phyloP scores from a whole-genome alignment of 2,113 vertebrate genomes.

The Erpornis zantholeuca region DNA sequence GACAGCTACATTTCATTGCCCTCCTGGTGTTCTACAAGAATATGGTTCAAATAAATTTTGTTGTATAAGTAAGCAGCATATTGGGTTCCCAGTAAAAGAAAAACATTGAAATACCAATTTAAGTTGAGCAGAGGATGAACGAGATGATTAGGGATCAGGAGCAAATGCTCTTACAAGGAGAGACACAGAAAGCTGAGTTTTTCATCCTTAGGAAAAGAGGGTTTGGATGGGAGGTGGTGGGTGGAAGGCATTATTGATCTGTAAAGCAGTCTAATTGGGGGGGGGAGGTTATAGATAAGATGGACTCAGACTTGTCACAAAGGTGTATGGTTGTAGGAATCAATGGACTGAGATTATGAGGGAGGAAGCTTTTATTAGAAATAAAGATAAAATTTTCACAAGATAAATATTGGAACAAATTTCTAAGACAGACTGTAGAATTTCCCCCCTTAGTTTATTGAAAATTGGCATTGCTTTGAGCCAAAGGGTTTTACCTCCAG shows the following conservation, averaged over 20 bases:
- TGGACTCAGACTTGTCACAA: background rate
- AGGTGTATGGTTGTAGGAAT: background rate
- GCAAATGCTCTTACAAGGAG: background rate
- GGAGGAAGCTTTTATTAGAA: background rate
- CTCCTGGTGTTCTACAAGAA: background rate
- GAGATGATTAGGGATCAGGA: background rate
- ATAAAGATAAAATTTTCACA: background rate
- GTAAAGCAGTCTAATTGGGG: background rate
- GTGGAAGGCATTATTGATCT: background rate
- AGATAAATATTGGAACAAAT: background rate
- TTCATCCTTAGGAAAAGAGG: background rate
- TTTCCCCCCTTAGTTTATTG: background rate
- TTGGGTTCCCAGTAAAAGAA: background rate
- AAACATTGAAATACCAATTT: background rate
- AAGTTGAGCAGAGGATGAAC: background rate
- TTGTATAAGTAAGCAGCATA: background rate
- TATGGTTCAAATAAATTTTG: background rate
- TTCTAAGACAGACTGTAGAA: background rate
- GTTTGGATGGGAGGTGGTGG: background rate
- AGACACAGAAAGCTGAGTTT: background rate
- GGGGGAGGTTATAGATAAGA: background rate
- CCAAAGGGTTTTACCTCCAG: background rate
- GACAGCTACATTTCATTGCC: background rate
- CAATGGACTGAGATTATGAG: background rate
- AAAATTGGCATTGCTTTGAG: background rate